Evolutionary conservation across 2,113 vertebrate species (phyloP).

Genomic region (Psammodynastes pulverulentus): DNA sequence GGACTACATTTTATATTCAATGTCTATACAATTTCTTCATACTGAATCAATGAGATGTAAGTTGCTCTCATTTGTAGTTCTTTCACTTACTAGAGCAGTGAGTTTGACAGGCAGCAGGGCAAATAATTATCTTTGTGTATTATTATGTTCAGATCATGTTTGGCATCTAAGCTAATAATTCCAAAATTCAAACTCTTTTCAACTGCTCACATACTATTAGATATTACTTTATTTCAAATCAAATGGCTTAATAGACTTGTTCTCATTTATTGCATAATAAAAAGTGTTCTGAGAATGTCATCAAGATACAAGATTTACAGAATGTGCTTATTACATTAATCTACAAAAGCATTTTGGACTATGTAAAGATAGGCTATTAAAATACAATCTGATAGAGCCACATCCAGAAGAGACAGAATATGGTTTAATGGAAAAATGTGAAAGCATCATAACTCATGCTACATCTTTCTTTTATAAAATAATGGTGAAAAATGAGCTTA

Average conservation of each 20-base stretch:
- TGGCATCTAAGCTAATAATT: fast-evolving
- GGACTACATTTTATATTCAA: not conserved
- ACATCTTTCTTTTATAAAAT: constrained; percentile 24
- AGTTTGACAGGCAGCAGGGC: constrained; percentile 13
- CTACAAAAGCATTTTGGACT: constrained; percentile 35
- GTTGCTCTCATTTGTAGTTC: not conserved
- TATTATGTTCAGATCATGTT: constrained; percentile 15
- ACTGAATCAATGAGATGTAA: not conserved
- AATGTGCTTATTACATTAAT: constrained; percentile 14
- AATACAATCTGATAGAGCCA: constrained; percentile 10
- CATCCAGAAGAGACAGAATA: not conserved
- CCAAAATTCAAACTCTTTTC: constrained; percentile 25
- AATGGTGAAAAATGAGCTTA: not conserved
- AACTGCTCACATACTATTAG: constrained; percentile 2
- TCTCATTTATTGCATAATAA: constrained; percentile 17
- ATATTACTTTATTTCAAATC: constrained; percentile 15
- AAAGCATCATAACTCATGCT: not conserved
- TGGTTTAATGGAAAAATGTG: not conserved
- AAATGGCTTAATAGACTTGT: constrained; percentile 1
- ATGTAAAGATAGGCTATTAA: constrained; percentile 25
- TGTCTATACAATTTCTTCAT: not conserved
- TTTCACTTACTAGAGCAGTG: not conserved
- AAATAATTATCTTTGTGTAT: constrained; percentile 13
- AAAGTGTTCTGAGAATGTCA: constrained; percentile 33
- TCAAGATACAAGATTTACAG: constrained; percentile 12